Conservation (phyloP, 1,140 invertebrate species). For the Ostrea edulis region DNA sequence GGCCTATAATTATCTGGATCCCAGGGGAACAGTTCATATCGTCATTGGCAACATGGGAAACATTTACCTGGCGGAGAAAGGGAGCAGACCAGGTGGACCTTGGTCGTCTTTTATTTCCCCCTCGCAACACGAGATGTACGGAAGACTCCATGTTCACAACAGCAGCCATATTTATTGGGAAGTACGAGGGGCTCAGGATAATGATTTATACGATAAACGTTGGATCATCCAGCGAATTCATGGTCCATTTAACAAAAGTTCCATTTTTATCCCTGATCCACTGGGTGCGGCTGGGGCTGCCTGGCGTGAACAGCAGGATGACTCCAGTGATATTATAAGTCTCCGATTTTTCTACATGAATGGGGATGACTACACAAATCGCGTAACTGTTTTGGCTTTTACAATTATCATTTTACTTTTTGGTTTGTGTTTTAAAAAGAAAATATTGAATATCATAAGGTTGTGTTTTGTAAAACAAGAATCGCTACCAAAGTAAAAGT, state of each 20-base stretch:
- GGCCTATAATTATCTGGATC: slow-evolving; percentile 67
- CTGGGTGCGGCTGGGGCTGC: slow-evolving; percentile 58
- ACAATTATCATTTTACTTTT: slow-evolving; percentile 62
- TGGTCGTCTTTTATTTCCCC: slow-evolving; percentile 70
- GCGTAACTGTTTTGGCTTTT: slow-evolving; percentile 62
- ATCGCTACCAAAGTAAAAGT: slow-evolving; percentile 33
- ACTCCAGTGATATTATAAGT: slow-evolving; percentile 57
- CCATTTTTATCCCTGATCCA: slow-evolving; percentile 60
- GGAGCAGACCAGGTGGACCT: slow-evolving; percentile 53
- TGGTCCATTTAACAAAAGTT: slow-evolving; percentile 63
- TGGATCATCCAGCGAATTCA: slow-evolving; percentile 68
- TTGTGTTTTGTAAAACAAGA: slow-evolving; percentile 58
- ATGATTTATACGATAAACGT: slow-evolving; percentile 68
- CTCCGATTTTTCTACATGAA: slow-evolving; percentile 60
- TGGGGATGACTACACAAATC: slow-evolving; percentile 63
- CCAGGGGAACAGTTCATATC: slow-evolving; percentile 70
- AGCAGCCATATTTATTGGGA: slow-evolving; percentile 92
- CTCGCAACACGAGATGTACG: slow-evolving; percentile 82
- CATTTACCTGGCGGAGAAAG: slow-evolving; percentile 75
- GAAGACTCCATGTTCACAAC: slow-evolving; percentile 89
- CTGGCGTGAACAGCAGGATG: slow-evolving; percentile 49
- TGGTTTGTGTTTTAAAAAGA: slow-evolving; percentile 56
- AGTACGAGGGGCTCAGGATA: slow-evolving; percentile 86
- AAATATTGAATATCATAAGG: slow-evolving; percentile 54
- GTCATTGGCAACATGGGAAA: slow-evolving; percentile 70